A percentile compares a stretch with the other conserved stretches of the same genome.
Evolutionary conservation across 1,140 invertebrate genomes (phyloP).

Genomic region (Trachymyrmex cornetzi): DNA sequence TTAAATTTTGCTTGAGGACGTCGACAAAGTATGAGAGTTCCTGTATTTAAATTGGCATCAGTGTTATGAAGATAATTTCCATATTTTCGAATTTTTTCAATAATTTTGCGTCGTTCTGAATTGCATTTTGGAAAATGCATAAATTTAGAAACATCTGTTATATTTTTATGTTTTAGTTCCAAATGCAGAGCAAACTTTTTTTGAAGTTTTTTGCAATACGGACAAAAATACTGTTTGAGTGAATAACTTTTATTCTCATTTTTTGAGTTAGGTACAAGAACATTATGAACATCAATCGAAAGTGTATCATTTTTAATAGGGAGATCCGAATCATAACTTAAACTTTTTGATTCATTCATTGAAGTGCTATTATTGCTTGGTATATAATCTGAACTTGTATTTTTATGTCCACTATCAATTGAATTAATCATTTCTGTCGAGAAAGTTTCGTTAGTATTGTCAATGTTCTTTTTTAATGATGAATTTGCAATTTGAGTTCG

Average conservation of each 20-base stretch:
- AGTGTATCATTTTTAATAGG: not conserved
- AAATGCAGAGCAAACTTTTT: slow-evolving; percentile 23
- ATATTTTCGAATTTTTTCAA: slow-evolving; percentile 38
- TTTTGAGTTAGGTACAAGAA: slow-evolving; percentile 7
- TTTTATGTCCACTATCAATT: not conserved
- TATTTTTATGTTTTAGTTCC: slow-evolving; percentile 12
- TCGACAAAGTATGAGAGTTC: slow-evolving; percentile 19
- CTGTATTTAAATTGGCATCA: slow-evolving; percentile 16
- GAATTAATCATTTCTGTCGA: not conserved
- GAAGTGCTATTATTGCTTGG: not conserved
- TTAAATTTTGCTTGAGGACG: slow-evolving; percentile 21
- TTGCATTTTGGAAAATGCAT: slow-evolving; percentile 37
- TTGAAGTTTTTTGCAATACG: slow-evolving; percentile 31
- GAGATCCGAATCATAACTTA: not conserved
- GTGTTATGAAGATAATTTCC: slow-evolving; percentile 16
- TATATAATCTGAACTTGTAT: slow-evolving; percentile 8
- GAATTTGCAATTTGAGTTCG: not conserved
- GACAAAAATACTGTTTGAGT: slow-evolving; percentile 35
- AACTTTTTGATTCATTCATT: not conserved
- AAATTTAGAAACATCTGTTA: slow-evolving; percentile 13
- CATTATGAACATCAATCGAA: not conserved
- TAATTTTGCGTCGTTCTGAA: slow-evolving; percentile 24
- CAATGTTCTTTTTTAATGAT: not conserved
- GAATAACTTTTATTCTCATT: slow-evolving; percentile 4
- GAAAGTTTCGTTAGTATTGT: not conserved